phyloP scores from a whole-genome alignment of 64 coral and sea anemone genomes.

The Porites lutea region DNA sequence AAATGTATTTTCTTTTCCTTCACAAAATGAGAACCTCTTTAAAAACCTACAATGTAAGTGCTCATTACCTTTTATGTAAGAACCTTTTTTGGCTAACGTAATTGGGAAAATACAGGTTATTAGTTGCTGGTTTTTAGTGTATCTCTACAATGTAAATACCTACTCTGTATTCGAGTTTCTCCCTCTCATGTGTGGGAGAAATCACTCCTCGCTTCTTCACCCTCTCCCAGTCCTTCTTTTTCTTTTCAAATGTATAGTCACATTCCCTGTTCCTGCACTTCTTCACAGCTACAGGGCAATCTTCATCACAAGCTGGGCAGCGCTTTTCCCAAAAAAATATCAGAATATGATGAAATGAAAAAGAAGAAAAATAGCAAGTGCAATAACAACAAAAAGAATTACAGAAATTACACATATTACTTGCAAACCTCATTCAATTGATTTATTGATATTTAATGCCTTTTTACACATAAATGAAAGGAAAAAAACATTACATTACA shows the following conservation, averaged over 20 bases:
- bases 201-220: background rate
- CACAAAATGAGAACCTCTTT: too few relatives aligned
- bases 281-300: background rate
- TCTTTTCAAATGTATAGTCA: background rate
- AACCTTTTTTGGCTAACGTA: background rate
- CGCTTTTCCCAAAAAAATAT: background rate
- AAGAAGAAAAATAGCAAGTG: too few relatives aligned
- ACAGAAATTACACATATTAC: too few relatives aligned
- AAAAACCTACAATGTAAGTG: too few relatives aligned
- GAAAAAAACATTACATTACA: too few relatives aligned
- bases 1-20: too few relatives aligned
- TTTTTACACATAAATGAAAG: too few relatives aligned
- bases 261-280: background rate
- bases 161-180: slow-evolving; percentile 11
- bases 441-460: too few relatives aligned
- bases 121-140: background rate
- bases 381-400: too few relatives aligned
- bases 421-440: too few relatives aligned
- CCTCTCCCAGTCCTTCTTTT: slow-evolving; percentile 5
- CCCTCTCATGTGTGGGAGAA: background rate
- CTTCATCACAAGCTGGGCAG: background rate
- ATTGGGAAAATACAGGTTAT: background rate
- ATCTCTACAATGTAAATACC: background rate
- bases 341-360: too few relatives aligned
- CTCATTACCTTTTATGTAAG: background rate